Evolutionary conservation across 2,113 vertebrate species (phyloP).

Genomic region (Tupaia tana): DNA sequence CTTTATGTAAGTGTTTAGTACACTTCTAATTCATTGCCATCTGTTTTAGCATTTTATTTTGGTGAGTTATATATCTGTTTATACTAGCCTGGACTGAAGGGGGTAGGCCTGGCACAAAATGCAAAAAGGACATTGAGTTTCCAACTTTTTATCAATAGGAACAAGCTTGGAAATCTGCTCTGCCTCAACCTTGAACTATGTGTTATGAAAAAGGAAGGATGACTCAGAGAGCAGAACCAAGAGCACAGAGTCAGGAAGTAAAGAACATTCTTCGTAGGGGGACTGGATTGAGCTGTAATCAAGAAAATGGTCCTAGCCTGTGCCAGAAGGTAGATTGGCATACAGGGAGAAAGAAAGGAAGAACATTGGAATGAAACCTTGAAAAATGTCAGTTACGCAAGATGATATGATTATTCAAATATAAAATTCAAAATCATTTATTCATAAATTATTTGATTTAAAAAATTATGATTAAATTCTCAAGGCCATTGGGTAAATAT

Average conservation of each 20-base stretch:
- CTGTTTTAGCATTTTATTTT: conserved; percentile 45
- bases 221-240: conserved; percentile 8
- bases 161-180: neutral
- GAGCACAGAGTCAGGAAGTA: neutral
- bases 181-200: neutral
- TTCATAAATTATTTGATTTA: neutral
- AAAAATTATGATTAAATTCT: neutral
- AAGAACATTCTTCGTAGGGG: neutral
- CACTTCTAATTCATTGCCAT: conserved; percentile 17
- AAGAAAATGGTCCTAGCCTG: neutral
- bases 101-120: neutral
- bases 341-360: neutral
- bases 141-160: neutral
- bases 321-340: neutral
- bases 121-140: conserved; percentile 42
- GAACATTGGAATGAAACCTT: neutral
- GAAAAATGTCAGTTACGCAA: neutral
- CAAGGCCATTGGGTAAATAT: neutral
- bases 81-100: neutral
- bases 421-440: neutral
- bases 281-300: neutral
- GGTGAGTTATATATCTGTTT: conserved; percentile 18
- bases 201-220: conserved; percentile 10
- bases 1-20: conserved; percentile 8
- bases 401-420: neutral